phyloP scores from a whole-genome alignment of 2,797 vertebrate species.

The Poecilia gillii region DNA sequence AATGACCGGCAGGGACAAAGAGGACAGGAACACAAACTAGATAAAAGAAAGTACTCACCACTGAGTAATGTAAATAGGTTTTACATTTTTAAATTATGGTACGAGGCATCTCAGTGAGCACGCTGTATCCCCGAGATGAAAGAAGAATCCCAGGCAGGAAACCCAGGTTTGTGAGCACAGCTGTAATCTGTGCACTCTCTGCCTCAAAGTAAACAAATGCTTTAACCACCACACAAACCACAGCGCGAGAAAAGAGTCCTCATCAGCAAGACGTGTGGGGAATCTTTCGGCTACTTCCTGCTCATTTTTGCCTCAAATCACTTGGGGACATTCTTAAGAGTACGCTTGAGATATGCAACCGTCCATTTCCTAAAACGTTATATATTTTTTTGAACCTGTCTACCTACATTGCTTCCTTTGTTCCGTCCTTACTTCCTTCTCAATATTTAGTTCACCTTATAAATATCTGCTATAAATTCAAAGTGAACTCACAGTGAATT shows the following conservation, averaged over 20 bases:
- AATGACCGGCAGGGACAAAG: constrained; percentile 16
- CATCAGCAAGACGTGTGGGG: background rate
- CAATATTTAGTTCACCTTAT: background rate
- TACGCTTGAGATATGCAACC: background rate
- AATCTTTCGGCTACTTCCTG: constrained; percentile 15
- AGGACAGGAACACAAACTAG: background rate
- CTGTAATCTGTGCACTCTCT: background rate
- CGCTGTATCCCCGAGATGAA: constrained; percentile 12
- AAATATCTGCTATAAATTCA: background rate
- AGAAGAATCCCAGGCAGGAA: background rate
- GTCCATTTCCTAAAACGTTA: background rate
- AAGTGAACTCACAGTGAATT: background rate
- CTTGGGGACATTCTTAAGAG: background rate
- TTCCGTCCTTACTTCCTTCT: background rate
- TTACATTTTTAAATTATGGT: constrained; percentile 14
- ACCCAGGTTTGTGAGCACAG: constrained; percentile 18
- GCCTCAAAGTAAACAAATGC: constrained; percentile 7
- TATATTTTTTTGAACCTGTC: background rate
- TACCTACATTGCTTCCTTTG: background rate
- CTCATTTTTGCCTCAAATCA: background rate
- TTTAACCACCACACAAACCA: background rate
- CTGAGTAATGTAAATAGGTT: background rate
- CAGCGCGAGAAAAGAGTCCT: background rate
- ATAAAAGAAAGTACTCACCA: background rate
- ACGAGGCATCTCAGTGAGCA: background rate